phyloP scores from a whole-genome alignment of 1,140 invertebrate genomes.

The Metopolophium dirhodum region DNA sequence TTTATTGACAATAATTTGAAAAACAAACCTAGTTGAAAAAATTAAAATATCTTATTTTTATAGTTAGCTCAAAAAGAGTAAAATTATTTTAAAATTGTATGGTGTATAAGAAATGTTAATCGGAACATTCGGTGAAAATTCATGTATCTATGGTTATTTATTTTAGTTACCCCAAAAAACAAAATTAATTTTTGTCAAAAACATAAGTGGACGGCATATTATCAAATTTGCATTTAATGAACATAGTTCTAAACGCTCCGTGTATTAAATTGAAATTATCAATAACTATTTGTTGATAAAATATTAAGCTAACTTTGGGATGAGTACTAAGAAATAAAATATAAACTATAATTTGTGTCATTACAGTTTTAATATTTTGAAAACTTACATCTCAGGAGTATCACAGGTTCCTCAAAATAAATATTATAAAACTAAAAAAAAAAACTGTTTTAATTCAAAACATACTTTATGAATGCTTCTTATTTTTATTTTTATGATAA shows the following conservation, averaged over 20 bases:
- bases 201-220: no score
- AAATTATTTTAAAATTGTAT: no score
- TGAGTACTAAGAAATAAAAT: slow-evolving; percentile 34
- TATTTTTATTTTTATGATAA: neutral
- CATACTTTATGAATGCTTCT: neutral
- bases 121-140: no score
- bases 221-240: slow-evolving; percentile 62
- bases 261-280: slow-evolving; percentile 87
- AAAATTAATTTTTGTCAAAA: no score
- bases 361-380: neutral
- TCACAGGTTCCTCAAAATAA: slow-evolving; percentile 85
- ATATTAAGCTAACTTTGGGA: slow-evolving; percentile 1
- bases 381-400: slow-evolving; percentile 72
- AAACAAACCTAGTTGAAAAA: no score
- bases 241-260: slow-evolving; percentile 81
- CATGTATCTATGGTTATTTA: no score
- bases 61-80: no score
- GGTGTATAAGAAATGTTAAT: no score
- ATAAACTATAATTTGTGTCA: neutral
- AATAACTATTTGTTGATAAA: slow-evolving; percentile 77
- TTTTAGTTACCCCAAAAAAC: no score
- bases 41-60: no score
- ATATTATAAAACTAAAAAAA: slow-evolving; percentile 81
- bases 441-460: slow-evolving; percentile 61
- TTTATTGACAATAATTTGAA: no score